Conservation (phyloP, 1,140 invertebrate species). For the Leptonema lineaticorne region DNA sequence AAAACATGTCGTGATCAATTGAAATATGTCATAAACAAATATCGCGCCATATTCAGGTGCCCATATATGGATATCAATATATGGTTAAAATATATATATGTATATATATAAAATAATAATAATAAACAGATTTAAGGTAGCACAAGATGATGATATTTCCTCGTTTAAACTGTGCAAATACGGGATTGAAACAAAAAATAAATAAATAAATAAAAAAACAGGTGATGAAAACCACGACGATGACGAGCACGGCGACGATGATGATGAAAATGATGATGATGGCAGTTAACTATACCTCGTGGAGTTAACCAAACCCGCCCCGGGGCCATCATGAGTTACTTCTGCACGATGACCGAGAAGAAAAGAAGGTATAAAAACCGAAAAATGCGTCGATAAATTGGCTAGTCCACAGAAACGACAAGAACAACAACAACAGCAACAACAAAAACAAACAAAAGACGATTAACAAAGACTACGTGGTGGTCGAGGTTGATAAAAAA, state of each 20-base stretch:
- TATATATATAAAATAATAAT: too few relatives aligned
- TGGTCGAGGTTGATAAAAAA: too few relatives aligned
- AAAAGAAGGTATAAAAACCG: neutral
- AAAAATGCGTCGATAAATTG: slow-evolving; percentile 15
- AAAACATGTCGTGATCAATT: too few relatives aligned
- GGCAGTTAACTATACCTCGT: slow-evolving; percentile 6
- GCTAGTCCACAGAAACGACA: neutral
- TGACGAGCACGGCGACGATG: slow-evolving; percentile 23
- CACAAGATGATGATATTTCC: too few relatives aligned
- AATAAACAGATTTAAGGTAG: too few relatives aligned
- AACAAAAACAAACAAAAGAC: neutral
- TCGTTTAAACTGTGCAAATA: slow-evolving; percentile 23
- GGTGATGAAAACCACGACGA: too few relatives aligned
- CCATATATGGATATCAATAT: too few relatives aligned
- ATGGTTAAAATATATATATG: too few relatives aligned
- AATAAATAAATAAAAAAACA: too few relatives aligned
- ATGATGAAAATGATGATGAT: slow-evolving; percentile 16
- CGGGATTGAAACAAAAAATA: too few relatives aligned
- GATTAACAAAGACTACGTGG: neutral
- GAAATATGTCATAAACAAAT: too few relatives aligned
- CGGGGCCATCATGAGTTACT: slow-evolving; percentile 20
- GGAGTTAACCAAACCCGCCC: slow-evolving; percentile 15
- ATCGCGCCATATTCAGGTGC: too few relatives aligned
- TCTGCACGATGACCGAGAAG: slow-evolving; percentile 7
- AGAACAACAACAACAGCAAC: neutral